Evolutionary conservation across 2,797 vertebrate genomes (phyloP).

Genomic region (Danionella dracula): DNA sequence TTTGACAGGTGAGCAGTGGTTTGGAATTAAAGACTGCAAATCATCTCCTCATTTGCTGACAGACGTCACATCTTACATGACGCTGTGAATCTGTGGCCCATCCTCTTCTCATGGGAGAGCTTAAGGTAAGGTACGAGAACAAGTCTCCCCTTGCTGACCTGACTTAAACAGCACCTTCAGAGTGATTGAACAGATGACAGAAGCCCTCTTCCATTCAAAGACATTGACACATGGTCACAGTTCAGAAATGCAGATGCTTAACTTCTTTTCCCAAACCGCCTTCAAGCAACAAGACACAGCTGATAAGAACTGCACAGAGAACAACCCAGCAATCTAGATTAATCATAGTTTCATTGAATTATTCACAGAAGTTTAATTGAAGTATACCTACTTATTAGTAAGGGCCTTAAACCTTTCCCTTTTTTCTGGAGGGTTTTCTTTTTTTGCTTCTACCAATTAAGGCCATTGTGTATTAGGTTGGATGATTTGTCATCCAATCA

Average conservation of each 20-base stretch:
- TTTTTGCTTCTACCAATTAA: too few relatives aligned
- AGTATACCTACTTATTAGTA: too few relatives aligned
- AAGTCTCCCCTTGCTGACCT: constrained; percentile 24
- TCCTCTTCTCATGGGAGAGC: constrained; percentile 26
- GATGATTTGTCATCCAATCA: too few relatives aligned
- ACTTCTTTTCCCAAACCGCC: not conserved
- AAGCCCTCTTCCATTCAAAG: constrained; percentile 20
- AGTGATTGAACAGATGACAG: constrained; percentile 58
- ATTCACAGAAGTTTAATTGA: too few relatives aligned
- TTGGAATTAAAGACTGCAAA: constrained; percentile 30
- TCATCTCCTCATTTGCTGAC: constrained; percentile 36
- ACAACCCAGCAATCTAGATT: too few relatives aligned
- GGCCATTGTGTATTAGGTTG: too few relatives aligned
- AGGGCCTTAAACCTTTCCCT: too few relatives aligned
- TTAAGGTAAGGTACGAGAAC: constrained; percentile 31
- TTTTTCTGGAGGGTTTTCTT: too few relatives aligned
- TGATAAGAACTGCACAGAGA: too few relatives aligned
- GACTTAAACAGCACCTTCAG: constrained; percentile 37
- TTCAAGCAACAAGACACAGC: not conserved
- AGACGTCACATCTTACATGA: constrained; percentile 25
- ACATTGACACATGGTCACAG: constrained; percentile 17
- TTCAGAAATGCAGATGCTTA: constrained; percentile 9
- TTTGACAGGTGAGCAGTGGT: constrained; percentile 34
- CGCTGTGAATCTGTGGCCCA: constrained; percentile 37
- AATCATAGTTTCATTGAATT: too few relatives aligned